phyloP scores from a whole-genome alignment of 2,888 invertebrate species.

The Falcaria lacertinaria region DNA sequence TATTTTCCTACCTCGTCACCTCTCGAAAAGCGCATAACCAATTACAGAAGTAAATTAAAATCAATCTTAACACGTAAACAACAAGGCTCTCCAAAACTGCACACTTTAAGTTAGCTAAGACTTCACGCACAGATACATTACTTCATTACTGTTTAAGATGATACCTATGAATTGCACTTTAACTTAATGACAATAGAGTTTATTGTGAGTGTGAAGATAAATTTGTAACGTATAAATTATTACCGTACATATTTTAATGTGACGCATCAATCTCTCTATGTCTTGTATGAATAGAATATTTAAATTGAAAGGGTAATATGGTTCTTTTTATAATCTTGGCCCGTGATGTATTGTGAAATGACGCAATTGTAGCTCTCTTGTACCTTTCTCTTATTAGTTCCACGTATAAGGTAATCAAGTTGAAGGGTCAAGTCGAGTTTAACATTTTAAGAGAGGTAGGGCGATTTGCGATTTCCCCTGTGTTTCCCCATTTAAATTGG shows the following conservation, averaged over 20 bases:
- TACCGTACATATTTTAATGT: conserved; percentile 53
- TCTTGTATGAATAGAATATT: conserved; percentile 57
- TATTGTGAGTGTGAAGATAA: conserved; percentile 9
- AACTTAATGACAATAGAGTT: conserved; percentile 15
- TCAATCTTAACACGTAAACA: conserved; percentile 16
- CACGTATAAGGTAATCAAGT: neutral
- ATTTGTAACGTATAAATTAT: conserved; percentile 38
- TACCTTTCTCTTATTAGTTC: conserved; percentile 1
- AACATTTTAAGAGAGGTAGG: too few relatives aligned
- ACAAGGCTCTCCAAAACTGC: neutral
- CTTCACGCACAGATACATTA: conserved; percentile 22
- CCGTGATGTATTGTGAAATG: conserved; percentile 29
- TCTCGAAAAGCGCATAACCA: conserved; percentile 29
- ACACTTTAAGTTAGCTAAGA: conserved; percentile 6
- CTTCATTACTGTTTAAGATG: conserved; percentile 17
- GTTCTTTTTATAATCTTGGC: conserved; percentile 45
- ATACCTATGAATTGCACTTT: conserved; percentile 9
- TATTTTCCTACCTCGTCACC: conserved; percentile 75
- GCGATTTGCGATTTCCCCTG: too few relatives aligned
- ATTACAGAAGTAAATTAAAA: conserved; percentile 20
- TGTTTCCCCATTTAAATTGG: too few relatives aligned
- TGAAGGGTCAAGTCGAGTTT: too few relatives aligned
- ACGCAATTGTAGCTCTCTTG: neutral
- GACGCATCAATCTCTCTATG: conserved; percentile 56
- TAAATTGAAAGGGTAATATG: conserved; percentile 55